Conservation (phyloP, 2,888 invertebrate species). For the Gisinianus flammeolus region DNA sequence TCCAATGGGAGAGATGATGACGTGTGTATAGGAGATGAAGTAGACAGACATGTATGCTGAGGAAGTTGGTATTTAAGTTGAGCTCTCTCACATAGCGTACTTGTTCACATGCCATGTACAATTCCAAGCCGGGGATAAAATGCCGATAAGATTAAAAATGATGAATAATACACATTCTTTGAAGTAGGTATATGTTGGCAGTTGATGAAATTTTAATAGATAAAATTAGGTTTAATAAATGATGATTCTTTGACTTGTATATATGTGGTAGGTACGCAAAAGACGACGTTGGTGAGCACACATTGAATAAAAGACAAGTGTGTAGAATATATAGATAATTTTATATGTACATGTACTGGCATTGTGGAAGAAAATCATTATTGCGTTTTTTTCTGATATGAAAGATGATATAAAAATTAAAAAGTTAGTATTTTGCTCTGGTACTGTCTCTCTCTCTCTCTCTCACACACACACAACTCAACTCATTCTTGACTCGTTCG, state of each 20-base stretch:
- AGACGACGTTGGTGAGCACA: neutral
- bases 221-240: neutral
- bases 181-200: neutral
- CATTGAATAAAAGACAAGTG: neutral
- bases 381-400: constrained; percentile 1
- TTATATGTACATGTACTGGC: neutral
- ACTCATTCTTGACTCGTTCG: neutral
- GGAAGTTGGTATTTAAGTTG: too few species aligned
- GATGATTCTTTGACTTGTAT: neutral
- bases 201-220: constrained; percentile 6
- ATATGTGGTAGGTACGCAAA: neutral
- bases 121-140: too few species aligned
- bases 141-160: too few species aligned
- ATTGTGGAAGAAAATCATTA: neutral
- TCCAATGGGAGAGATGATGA: too few species aligned
- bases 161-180: neutral
- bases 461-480: neutral
- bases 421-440: constrained; percentile 37
- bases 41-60: too few species aligned
- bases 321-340: neutral
- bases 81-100: too few species aligned
- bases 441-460: too few species aligned
- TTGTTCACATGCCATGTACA: too few species aligned
- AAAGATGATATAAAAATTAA: constrained; percentile 39
- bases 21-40: too few species aligned